Evolutionary conservation across 2,113 vertebrate species (phyloP).

Genomic region (Trogon melanurus): DNA sequence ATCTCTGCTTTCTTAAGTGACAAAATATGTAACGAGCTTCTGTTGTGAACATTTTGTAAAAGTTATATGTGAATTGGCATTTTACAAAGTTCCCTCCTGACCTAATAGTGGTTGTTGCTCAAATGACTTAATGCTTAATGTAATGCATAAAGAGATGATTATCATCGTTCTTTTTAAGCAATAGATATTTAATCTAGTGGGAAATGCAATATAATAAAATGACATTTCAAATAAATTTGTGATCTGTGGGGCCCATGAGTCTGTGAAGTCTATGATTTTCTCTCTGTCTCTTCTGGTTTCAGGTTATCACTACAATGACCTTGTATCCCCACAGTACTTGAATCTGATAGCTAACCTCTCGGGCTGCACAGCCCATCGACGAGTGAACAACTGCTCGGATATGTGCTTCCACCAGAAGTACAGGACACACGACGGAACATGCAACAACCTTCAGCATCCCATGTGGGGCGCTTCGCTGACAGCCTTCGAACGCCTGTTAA

Average conservation of each 20-base stretch:
- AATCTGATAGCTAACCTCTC: conserved; percentile 96
- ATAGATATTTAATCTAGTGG: neutral
- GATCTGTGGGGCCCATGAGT: neutral
- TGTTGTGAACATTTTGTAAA: neutral
- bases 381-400: conserved; percentile 95
- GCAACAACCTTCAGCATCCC: conserved; percentile 97
- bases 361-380: conserved; percentile 93
- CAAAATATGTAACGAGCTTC: neutral
- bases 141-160: neutral
- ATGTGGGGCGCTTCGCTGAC: conserved; percentile 98
- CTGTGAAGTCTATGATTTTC: neutral
- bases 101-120: neutral
- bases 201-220: neutral
- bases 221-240: neutral
- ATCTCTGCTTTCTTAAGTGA: neutral
- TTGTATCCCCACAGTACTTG: conserved; percentile 95
- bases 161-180: neutral
- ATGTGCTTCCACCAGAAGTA: conserved; percentile 99
- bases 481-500: conserved; percentile 93
- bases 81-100: neutral
- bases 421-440: conserved; percentile 93
- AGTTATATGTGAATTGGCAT: neutral
- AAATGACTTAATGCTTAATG: neutral
- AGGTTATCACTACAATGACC: conserved; percentile 98
- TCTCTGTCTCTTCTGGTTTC: conserved; percentile 25